Percentiles rank a stretch among this genome's conserved stretches.
Evolutionary conservation across 2,888 invertebrate species (phyloP).

Genomic region (Campoplex capitator): DNA sequence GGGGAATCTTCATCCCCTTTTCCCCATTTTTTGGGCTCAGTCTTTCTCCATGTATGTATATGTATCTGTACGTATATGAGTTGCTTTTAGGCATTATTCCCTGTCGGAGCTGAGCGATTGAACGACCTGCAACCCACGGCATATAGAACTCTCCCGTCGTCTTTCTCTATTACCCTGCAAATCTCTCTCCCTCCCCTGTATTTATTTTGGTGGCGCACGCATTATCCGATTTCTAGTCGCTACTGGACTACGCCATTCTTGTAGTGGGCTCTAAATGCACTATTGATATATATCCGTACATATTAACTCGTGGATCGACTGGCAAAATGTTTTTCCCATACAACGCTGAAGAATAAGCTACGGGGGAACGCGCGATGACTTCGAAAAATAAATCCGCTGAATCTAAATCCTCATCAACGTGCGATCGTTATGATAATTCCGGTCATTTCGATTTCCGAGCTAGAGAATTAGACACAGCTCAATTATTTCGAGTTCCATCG

Average conservation of each 20-base stretch:
- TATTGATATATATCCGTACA: background rate
- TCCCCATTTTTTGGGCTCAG: conserved; percentile 21
- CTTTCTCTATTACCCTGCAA: background rate
- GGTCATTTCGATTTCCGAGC: background rate
- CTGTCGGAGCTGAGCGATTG: conserved; percentile 8
- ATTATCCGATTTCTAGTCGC: background rate
- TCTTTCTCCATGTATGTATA: conserved; percentile 34
- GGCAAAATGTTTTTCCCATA: conserved; percentile 24
- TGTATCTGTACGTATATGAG: background rate
- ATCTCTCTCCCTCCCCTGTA: background rate
- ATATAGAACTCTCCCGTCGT: background rate
- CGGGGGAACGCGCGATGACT: background rate
- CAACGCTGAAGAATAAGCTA: conserved; percentile 20
- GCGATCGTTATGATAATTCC: background rate
- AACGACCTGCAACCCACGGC: conserved; percentile 4
- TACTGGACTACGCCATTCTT: background rate
- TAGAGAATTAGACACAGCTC: background rate
- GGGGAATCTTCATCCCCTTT: conserved; percentile 63
- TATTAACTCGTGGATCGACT: conserved; percentile 1
- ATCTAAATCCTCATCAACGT: background rate
- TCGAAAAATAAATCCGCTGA: background rate
- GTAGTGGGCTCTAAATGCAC: background rate
- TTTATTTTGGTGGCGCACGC: conserved; percentile 5
- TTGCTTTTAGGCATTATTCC: conserved; percentile 10
- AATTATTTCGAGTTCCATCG: background rate